Evolutionary conservation across 2,113 vertebrate species (phyloP), one percentile per base, ranked within the genome.

Genomic region (Ranitomeya imitator): DNA sequence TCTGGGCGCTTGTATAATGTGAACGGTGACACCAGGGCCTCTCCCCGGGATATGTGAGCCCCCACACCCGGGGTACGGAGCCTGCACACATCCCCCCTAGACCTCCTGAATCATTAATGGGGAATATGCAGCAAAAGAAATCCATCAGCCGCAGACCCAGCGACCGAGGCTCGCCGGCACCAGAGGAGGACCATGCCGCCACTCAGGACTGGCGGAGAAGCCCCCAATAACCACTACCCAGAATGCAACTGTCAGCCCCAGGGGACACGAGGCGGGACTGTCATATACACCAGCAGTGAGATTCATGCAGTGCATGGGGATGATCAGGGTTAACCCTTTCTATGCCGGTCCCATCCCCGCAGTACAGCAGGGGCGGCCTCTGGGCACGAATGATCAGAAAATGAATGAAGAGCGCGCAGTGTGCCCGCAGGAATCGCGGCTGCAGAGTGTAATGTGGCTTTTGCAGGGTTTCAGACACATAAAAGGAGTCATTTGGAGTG

Each of bases 101-200:
- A 52, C 55, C 76, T 23, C 31, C 77, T 79, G 54, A 79, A 55
- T 79, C 78, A 79, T 57, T 79, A 23, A 79, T n/a, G 12, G 23
- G 9, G n/a, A 18, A 59, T 16, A 23, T 59, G 54, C 78, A 59
- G 78, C 77, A 57, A 15, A 23, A 59, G 31, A 45, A 45, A 37
- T 76, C 31, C n/a, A 71, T 71, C 67, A 26, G 3, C 67, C 15
- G n/a, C 11, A 14, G n/a, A 31, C 12, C 16, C n/a, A 23, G 6
- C 4, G 67, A 1, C 11, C 55, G 9, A 57, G 12, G 8, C 54
- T 4, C 1, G 21, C 10, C 21, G 21, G 11, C 23, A 11, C 63
- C 63, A 67, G 23, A 9, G 65, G 19, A 23, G 2, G 4, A 0
- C 67, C 4, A 57, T 13, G 1, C 8, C 11, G 55, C 55, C 55